These are phyloP conservation scores for Sylvia atricapilla DNA, from an alignment of 2,113 vertebrate species.

Conservation along the genomic window DNA sequence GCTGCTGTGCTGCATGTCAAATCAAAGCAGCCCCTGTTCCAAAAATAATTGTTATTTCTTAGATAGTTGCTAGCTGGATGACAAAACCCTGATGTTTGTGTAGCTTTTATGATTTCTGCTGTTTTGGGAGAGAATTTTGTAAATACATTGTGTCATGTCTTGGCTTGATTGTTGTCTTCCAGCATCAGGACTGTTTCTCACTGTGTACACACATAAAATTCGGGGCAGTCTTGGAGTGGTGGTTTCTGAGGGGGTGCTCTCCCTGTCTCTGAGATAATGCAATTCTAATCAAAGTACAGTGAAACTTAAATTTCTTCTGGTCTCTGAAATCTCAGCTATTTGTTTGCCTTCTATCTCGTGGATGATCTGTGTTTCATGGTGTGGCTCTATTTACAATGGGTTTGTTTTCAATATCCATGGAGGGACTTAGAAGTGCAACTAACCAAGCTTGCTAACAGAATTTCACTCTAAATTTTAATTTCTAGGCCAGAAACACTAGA, in stretches of 20 bases:
- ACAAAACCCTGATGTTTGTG: not conserved
- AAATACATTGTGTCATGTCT: not conserved
- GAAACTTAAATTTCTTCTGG: not conserved
- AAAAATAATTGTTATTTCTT: not conserved
- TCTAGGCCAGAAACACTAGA: slow-evolving; percentile 68
- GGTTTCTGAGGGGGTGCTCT: not conserved
- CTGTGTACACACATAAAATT: not conserved
- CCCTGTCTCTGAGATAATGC: not conserved
- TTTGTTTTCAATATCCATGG: not conserved
- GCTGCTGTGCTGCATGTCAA: not conserved
- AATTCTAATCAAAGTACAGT: not conserved
- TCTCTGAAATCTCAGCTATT: not conserved
- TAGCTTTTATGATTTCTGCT: not conserved
- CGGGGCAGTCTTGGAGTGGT: not conserved
- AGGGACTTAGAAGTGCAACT: not conserved
- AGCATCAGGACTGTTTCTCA: not conserved
- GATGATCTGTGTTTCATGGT: not conserved
- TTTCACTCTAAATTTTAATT: slow-evolving; percentile 15
- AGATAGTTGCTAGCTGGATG: not conserved
- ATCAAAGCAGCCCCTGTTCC: not conserved
- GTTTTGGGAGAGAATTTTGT: not conserved
- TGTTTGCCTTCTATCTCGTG: not conserved
- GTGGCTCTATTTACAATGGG: not conserved
- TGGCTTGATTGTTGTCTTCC: not conserved
- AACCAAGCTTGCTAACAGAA: not conserved